These are phyloP conservation scores for Linyphia triangularis DNA, from an alignment of 2,888 invertebrate species.

Conservation along the genomic window DNA sequence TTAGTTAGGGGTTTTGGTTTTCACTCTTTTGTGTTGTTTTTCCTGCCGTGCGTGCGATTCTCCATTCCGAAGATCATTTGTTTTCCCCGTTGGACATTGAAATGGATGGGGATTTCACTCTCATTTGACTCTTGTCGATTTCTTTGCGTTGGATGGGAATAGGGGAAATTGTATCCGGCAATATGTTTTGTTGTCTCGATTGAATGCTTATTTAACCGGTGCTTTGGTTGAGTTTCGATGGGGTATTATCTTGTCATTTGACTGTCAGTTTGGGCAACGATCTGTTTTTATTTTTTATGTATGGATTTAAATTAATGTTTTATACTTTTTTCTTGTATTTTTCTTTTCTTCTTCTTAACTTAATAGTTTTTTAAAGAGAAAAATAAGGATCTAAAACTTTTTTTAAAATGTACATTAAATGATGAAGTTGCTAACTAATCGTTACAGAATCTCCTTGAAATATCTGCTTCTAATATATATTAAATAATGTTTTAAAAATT, in stretches of 20 bases:
- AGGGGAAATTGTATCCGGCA: background rate
- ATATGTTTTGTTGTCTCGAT: background rate
- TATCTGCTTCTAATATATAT: too few relatives aligned
- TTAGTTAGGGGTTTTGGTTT: background rate
- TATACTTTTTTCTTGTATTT: too few relatives aligned
- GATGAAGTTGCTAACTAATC: too few relatives aligned
- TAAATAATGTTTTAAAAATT: too few relatives aligned
- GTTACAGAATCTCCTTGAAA: too few relatives aligned
- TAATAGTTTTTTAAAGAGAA: too few relatives aligned
- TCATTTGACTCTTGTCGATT: slow-evolving; percentile 11
- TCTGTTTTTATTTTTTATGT: too few relatives aligned
- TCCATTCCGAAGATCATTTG: slow-evolving; percentile 3
- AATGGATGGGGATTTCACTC: slow-evolving; percentile 57
- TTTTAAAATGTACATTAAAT: too few relatives aligned
- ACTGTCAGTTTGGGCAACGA: too few relatives aligned
- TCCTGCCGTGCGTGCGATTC: background rate
- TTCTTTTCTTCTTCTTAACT: too few relatives aligned
- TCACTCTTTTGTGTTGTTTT: slow-evolving; percentile 7
- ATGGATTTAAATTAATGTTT: too few relatives aligned
- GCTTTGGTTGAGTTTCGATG: background rate
- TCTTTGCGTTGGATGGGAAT: background rate
- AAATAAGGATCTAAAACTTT: too few relatives aligned
- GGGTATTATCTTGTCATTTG: background rate
- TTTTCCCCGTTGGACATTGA: background rate
- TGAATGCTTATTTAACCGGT: background rate